Base-by-base conservation (phyloP, 2,797 vertebrate genomes). In the Momotus momota region DNA sequence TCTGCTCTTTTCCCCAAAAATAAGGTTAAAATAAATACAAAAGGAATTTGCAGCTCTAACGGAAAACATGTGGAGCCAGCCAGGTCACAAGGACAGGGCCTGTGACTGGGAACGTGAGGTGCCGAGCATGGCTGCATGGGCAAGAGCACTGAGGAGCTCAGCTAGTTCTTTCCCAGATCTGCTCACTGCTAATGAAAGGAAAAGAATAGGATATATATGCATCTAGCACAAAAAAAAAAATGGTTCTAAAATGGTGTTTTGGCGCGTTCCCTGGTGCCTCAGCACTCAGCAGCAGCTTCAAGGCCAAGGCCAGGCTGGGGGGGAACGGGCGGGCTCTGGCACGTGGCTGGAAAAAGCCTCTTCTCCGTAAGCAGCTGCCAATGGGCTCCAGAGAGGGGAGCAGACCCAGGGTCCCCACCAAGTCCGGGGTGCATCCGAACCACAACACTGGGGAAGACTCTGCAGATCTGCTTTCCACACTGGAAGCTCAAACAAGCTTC, bases 21-120 rank as follows among this genome's bases (percentile, higher is more conserved):
- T 14, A 16, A 75, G 66, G 62, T n/a, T 45, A 22, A 62, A 38
- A 61, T 23, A 41, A 60, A 73, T 20, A 64, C 38, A 31, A 45
- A 79, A 70, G 66, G 62, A 54, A 52, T 93, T 89, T 85, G 84
- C 25, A 60, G 2, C 26, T 9, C 10, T 20, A 31, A 60, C 4
- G 17, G 31, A 29, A 49, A 75, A 9, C 16, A 12, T 2, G 7
- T 15, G 41, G 58, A 60, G 40, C 40, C 65, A 57, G n/a, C 19
- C 49, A 49, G 40, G 20, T n/a, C 3, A 20, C 41, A 31, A 33
- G n/a, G 65, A 20, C 49, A 46, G 66, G 2, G 33, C 43, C 62
- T 10, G 40, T 3, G 25, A 19, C 2, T 0, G 1, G 40, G 43
- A 12, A 12, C 1, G 0, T 0, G 7, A 54, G 38, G 38, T 15